Conservation (phyloP, 2,797 vertebrate species). For the Sphenodon punctatus region DNA sequence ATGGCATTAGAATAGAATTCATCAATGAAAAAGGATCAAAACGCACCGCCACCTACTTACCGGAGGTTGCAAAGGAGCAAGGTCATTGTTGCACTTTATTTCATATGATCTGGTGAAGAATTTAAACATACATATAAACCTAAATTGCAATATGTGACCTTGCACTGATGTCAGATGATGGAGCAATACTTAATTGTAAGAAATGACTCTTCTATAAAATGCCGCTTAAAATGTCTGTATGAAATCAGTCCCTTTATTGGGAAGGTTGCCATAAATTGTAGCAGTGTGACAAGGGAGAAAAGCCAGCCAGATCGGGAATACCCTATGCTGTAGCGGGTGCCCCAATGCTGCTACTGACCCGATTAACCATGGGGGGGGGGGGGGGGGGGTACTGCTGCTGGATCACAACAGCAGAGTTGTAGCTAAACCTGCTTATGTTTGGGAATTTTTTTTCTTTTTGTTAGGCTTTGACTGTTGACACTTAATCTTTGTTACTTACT, state of each 20-base stretch:
- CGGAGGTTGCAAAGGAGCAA: constrained; percentile 99
- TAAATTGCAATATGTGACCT: constrained; percentile 74
- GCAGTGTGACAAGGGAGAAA: neutral
- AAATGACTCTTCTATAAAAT: constrained; percentile 61
- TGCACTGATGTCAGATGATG: constrained; percentile 77
- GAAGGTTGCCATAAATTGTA: neutral
- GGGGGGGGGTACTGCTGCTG: neutral
- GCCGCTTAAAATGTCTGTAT: constrained; percentile 48
- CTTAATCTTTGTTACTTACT: neutral
- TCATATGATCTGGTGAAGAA: constrained; percentile 76
- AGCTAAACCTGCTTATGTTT: neutral
- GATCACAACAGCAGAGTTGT: neutral
- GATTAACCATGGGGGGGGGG: too few species aligned
- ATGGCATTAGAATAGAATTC: constrained; percentile 99
- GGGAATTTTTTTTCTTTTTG: neutral
- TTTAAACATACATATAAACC: constrained; percentile 64
- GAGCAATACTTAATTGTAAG: constrained; percentile 70
- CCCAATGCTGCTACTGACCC: too few species aligned
- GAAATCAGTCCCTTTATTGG: neutral
- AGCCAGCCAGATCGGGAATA: neutral
- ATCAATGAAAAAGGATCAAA: constrained; percentile 99
- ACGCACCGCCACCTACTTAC: constrained; percentile 99
- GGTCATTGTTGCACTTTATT: constrained; percentile 87
- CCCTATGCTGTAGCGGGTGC: neutral
- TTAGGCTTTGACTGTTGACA: neutral